Percentiles rank a stretch among this genome's conserved stretches.
phyloP scores from a whole-genome alignment of 1,140 invertebrate species.

The Manduca sexta region DNA sequence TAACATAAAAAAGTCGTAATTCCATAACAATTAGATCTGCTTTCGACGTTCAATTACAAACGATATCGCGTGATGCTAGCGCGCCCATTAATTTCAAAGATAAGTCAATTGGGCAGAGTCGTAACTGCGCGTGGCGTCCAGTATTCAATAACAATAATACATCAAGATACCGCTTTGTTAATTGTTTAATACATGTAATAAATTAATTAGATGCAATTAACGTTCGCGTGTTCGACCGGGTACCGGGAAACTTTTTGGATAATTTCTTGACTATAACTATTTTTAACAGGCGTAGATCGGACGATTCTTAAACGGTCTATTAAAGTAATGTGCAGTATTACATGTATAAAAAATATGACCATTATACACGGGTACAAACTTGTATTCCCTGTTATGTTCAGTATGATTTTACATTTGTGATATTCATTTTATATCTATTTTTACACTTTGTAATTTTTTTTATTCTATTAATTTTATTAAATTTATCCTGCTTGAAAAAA shows the following conservation, averaged over 20 bases:
- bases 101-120: conserved; percentile 62
- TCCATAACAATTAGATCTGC: conserved; percentile 9
- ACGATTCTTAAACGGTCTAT: too few species aligned
- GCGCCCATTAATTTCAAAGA: conserved; percentile 60
- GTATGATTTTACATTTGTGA: too few species aligned
- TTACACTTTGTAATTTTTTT: too few species aligned
- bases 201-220: conserved; percentile 70
- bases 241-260: conserved; percentile 2
- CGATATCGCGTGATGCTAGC: conserved; percentile 50
- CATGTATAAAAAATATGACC: too few species aligned
- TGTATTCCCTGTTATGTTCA: too few species aligned
- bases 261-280: conserved; percentile 4
- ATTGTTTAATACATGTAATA: conserved; percentile 73
- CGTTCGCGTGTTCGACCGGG: conserved; percentile 44
- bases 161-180: conserved; percentile 64
- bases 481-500: too few species aligned
- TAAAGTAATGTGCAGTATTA: too few species aligned
- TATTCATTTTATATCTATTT: too few species aligned
- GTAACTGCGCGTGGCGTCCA: conserved; percentile 25
- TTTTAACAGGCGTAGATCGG: conserved; percentile 1
- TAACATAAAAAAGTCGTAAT: conserved; percentile 4
- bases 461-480: too few species aligned
- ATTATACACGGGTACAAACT: too few species aligned
- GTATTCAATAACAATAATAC: conserved; percentile 63
- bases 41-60: conserved; percentile 41